Conservation (phyloP, 2,888 invertebrate genomes). For the Diaperis boleti region DNA sequence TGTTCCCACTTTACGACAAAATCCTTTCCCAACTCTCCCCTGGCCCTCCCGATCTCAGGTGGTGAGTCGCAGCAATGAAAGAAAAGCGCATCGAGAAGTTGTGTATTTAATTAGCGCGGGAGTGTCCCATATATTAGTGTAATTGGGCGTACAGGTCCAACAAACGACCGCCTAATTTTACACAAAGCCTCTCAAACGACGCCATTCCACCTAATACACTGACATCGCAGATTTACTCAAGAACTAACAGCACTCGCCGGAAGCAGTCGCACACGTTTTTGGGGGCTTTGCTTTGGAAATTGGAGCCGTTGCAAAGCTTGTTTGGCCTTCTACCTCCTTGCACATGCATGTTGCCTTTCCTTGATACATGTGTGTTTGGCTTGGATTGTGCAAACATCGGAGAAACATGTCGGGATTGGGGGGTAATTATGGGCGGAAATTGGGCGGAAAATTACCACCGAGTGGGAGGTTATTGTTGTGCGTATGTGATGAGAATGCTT, state of each 20-base stretch:
- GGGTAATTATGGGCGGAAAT: constrained; percentile 1
- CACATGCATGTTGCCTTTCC: constrained; percentile 4
- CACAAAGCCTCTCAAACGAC: constrained; percentile 45
- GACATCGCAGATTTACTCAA: constrained; percentile 37
- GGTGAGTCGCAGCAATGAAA: constrained; percentile 21
- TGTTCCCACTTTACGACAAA: too few relatives aligned
- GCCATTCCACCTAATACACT: constrained; percentile 33
- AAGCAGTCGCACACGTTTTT: constrained; percentile 15
- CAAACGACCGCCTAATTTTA: constrained; percentile 48
- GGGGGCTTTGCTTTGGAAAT: constrained; percentile 11
- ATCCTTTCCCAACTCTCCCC: too few relatives aligned
- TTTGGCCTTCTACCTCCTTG: constrained; percentile 19
- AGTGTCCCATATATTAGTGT: constrained; percentile 45
- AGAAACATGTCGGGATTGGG: not conserved
- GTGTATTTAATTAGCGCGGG: constrained; percentile 46
- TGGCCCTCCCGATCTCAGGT: too few relatives aligned
- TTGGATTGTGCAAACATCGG: constrained; percentile 1
- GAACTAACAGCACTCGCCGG: constrained; percentile 27
- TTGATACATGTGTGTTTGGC: constrained; percentile 6
- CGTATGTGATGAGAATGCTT: too few relatives aligned
- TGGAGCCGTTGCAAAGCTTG: constrained; percentile 16
- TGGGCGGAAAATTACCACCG: not conserved
- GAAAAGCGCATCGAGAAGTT: constrained; percentile 30
- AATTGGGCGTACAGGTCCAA: constrained; percentile 44
- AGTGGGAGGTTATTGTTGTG: too few relatives aligned